Percentiles rank a stretch among this genome's conserved stretches.
Evolutionary conservation across 35 echinoderm and acorn worm genomes (phyloP).

Genomic region (Strongylocentrotus purpuratus): DNA sequence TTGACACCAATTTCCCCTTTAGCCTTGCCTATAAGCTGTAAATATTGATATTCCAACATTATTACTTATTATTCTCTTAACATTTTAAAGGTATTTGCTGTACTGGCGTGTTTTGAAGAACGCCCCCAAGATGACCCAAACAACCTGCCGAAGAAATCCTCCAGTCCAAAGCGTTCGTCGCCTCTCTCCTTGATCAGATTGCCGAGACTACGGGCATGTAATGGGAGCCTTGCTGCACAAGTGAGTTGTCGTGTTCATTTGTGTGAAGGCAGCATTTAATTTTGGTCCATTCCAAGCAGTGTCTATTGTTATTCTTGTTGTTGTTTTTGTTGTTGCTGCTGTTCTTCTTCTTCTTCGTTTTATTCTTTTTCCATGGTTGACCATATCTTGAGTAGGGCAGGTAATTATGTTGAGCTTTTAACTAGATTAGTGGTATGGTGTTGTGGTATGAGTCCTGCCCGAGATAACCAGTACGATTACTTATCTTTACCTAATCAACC

Average conservation of each 20-base stretch:
- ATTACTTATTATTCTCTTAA: too few species aligned
- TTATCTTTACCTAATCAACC: too few species aligned
- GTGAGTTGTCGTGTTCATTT: neutral
- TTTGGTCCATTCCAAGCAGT: neutral
- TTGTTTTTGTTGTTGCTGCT: too few species aligned
- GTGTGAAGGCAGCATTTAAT: neutral
- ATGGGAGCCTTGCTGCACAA: neutral
- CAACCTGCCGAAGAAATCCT: neutral
- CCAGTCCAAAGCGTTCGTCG: neutral
- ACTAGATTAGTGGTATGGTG: too few species aligned
- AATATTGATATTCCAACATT: too few species aligned
- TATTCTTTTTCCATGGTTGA: neutral
- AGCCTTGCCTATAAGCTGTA: too few species aligned
- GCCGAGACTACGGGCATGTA: conserved; percentile 20
- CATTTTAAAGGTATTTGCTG: conserved; percentile 23
- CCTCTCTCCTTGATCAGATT: conserved; percentile 16
- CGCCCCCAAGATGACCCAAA: conserved; percentile 41
- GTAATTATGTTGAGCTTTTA: too few species aligned
- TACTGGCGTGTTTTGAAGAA: conserved; percentile 43
- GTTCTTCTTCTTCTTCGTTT: neutral
- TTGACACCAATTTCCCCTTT: too few species aligned
- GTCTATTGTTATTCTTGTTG: neutral
- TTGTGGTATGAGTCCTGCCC: too few species aligned
- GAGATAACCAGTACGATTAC: too few species aligned
- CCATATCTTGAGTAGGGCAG: too few species aligned